Conservation (phyloP, 2,888 invertebrate genomes). For the Epinotia bilunana region DNA sequence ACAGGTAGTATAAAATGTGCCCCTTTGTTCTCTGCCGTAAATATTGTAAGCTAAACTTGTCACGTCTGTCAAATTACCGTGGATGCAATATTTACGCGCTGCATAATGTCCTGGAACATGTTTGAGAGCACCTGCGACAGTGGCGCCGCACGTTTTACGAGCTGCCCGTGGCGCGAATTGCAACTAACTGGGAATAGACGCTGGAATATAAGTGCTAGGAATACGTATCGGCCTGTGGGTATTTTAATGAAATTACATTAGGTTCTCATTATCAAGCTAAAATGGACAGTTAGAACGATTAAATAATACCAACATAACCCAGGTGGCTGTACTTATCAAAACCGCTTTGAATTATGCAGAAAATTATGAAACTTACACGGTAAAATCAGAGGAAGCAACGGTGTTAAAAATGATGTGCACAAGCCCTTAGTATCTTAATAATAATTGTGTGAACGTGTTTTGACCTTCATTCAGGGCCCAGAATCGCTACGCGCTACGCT, state of each 20-base stretch:
- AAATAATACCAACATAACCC: too few species aligned
- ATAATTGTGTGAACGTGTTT: too few species aligned
- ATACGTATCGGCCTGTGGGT: conserved; percentile 12
- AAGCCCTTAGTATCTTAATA: too few species aligned
- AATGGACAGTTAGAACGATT: too few species aligned
- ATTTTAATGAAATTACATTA: neutral
- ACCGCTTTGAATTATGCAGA: too few species aligned
- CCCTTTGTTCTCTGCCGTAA: neutral
- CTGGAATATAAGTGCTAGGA: conserved; percentile 51
- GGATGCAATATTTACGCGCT: conserved; percentile 39
- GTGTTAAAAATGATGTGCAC: too few species aligned
- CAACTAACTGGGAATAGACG: conserved; percentile 42
- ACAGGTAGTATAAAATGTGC: too few species aligned
- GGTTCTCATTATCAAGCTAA: neutral
- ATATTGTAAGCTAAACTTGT: neutral
- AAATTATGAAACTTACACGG: too few species aligned
- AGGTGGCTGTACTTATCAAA: too few species aligned
- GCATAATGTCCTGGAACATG: conserved; percentile 38
- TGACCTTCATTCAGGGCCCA: too few species aligned
- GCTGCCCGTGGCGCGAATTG: conserved; percentile 42
- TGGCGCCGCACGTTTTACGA: conserved; percentile 45
- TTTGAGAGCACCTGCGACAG: conserved; percentile 41
- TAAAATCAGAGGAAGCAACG: too few species aligned
- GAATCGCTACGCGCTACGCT: too few species aligned
- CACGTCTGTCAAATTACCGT: conserved; percentile 24